Evolutionary conservation across 2,888 invertebrate species (phyloP).

Genomic region (Lysandra coridon): DNA sequence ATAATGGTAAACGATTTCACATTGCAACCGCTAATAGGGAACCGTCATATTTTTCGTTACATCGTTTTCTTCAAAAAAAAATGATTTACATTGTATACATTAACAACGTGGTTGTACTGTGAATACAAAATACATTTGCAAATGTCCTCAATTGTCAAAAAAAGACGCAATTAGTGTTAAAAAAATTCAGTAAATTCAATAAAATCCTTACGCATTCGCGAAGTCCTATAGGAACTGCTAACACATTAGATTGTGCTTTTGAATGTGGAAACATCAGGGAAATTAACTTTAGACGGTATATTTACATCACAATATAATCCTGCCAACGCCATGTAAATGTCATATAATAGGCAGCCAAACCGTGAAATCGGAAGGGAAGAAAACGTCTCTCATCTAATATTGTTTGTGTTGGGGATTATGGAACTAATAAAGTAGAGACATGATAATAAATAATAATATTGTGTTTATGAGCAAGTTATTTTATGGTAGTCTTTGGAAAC

Average conservation of each 20-base stretch:
- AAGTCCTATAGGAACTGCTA: neutral
- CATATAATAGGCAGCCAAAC: conserved; percentile 5
- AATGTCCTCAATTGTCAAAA: neutral
- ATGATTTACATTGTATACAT: too few species aligned
- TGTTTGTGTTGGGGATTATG: conserved; percentile 9
- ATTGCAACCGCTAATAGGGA: neutral
- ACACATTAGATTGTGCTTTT: neutral
- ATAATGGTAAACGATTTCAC: neutral
- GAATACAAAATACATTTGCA: too few species aligned
- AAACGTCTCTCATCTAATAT: conserved; percentile 1
- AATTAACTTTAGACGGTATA: neutral
- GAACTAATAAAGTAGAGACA: conserved; percentile 46
- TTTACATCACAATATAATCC: conserved; percentile 22
- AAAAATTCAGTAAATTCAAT: neutral
- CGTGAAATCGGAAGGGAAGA: conserved; percentile 24
- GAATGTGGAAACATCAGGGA: neutral
- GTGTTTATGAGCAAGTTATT: neutral
- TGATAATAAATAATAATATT: conserved; percentile 37
- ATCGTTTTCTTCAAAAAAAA: too few species aligned
- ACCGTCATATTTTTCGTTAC: neutral
- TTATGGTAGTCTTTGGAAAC: neutral
- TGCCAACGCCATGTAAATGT: conserved; percentile 3
- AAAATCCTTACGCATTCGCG: neutral
- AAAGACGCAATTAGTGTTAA: neutral
- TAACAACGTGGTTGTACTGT: too few species aligned